Evolutionary conservation across 2,888 invertebrate genomes (phyloP), one percentile per base, ranked within the genome.

Genomic region (Criorhina ranunculi): DNA sequence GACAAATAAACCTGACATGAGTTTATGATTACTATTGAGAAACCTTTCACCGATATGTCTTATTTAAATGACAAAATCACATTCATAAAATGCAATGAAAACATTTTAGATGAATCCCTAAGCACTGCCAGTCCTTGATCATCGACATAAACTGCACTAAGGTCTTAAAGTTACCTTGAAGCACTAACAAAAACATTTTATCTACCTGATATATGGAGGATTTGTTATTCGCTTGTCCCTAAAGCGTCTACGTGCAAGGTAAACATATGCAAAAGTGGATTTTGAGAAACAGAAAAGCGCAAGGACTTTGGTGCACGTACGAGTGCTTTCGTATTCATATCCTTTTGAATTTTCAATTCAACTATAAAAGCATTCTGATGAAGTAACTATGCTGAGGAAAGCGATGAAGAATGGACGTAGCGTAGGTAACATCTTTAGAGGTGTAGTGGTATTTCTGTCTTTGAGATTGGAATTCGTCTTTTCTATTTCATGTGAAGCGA

Each of bases 11-110:
- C 72, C 37, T 40, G 24, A 19, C 37, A 51, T 5, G 11, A 17
- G 42, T 9, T 29, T 19, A 12, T 40, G 62, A 55, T 31, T 44
- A 44, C 64, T 42, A 42, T 51, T 60, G 57, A 37, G 40, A 40
- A 31, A 55, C 11, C 29, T 44, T 62, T 62, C 73, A 33, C 69
- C 73, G 67, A 76, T 80, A 67, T 80, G 70, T 85, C 80, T 85
- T 80, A 81, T 85, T 85, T 85, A 76, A 80, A 80, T 85, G 80
- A 81, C 85, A 85, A 85, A 85, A 75, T 85, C 75, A 75, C 80
- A 85, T 69, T 80, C 79, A 70, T 42, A 75, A 69, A 80, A 85
- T 75, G 85, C 80, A 79, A 85, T 80, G 64, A 80, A 85, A 80
- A 75, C 75, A 69, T 76, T 85, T 85, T 66, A 80, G 62, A 70